Base-by-base conservation (phyloP, 2,888 invertebrate genomes). In the Trachelus troglodyta region DNA sequence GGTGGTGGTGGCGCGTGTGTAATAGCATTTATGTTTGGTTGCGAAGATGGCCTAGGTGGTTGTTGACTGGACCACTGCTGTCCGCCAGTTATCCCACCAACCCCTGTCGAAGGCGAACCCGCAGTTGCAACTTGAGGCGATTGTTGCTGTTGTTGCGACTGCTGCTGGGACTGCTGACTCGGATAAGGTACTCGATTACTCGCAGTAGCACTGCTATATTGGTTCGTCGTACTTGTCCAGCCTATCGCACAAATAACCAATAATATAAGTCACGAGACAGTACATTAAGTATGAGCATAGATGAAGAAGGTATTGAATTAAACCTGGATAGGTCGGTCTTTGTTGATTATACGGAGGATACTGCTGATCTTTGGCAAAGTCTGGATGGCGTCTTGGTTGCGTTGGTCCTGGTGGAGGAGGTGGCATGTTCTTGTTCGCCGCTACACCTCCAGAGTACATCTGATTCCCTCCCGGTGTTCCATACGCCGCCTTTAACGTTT, bases 341-440 rank as follows among this genome's bases (percentile, higher is more conserved):
- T 93, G 94, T 86, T 94, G 94, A 86, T 93, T 94, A 90, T 95
- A 95, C 80, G 94, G 94, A 80, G 94, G 93, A 91, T 94, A 94
- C 82, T 94, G 94, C 89, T 94, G 95, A 89, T 96, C 96, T 93
- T 96, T 96, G 86, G 95, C 94, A 93, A 96, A 96, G 92, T 96
- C 96, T 77, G 96, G 96, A 93, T 96, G 96, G 87, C 96, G 93
- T 85, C 96, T 93, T 73, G 95, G 95, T 86, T 96, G 95, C 75
- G 87, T 91, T 37, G 91, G 90, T 77, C 91, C 91, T 77, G 95
- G 94, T 83, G 94, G 93, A 87, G 95, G 94, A 75, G 94, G 94
- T 71, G 94, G 94, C 93, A 94, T 93, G 84, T 92, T 93, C 87
- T 94, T 94, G 86, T 93, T 93, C 37, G 92, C 87, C 75, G 92